These are phyloP conservation scores for Troides oblongomaculatus DNA, from an alignment of 2,888 invertebrate species.

Conservation along the genomic window DNA sequence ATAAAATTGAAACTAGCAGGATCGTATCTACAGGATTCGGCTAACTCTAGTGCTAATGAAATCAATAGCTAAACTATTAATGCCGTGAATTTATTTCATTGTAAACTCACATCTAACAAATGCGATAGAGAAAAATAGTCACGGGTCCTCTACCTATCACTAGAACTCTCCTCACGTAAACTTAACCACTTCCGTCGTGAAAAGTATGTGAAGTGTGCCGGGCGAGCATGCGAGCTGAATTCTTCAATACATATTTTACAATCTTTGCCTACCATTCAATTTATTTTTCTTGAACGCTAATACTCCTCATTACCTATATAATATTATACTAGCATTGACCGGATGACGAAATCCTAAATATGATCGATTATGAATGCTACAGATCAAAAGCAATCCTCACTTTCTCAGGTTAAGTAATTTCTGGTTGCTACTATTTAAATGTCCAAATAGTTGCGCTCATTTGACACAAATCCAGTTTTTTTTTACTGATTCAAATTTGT, in stretches of 20 bases:
- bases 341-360: no score
- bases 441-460: no score
- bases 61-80: background rate
- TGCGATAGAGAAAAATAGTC: background rate
- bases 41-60: background rate
- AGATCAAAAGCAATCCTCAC: no score
- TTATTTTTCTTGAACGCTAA: background rate
- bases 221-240: background rate
- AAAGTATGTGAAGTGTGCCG: slow-evolving; percentile 5
- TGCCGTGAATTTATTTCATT: background rate
- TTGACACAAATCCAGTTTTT: background rate
- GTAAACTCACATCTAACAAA: background rate
- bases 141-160: background rate
- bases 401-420: no score
- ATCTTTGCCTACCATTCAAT: background rate
- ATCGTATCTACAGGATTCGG: no score
- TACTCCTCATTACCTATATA: background rate
- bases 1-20: no score
- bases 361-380: no score
- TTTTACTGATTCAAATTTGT: background rate
- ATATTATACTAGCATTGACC: background rate
- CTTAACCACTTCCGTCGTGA: background rate
- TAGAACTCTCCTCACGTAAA: slow-evolving; percentile 6
- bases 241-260: slow-evolving; percentile 1
- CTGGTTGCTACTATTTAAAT: no score